Evolutionary conservation across 2,113 vertebrate genomes (phyloP).

Genomic region (Cinclus mexicanus): DNA sequence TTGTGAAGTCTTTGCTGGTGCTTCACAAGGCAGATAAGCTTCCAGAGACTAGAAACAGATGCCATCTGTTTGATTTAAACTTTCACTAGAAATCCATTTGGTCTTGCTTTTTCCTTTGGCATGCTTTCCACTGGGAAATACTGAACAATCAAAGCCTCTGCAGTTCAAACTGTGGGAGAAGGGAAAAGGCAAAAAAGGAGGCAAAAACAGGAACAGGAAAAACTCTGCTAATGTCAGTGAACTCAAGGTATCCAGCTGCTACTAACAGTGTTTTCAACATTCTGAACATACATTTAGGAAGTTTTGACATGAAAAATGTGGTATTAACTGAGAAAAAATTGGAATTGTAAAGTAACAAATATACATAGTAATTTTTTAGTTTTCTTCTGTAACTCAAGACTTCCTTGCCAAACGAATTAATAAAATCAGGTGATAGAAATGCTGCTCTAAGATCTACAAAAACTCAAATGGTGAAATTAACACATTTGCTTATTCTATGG

Average conservation of each 20-base stretch:
- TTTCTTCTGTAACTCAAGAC: conserved; percentile 24
- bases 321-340: conserved; percentile 5
- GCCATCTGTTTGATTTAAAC: conserved; percentile 33
- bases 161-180: conserved; percentile 47
- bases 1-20: conserved; percentile 1
- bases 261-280: conserved; percentile 14
- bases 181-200: conserved; percentile 56
- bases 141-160: conserved; percentile 41
- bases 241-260: conserved; percentile 17
- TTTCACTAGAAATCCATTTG: conserved; percentile 54
- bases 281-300: conserved; percentile 20
- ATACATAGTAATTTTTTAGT: background rate
- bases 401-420: conserved; percentile 3
- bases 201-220: conserved; percentile 42
- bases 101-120: conserved; percentile 42
- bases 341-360: background rate
- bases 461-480: conserved; percentile 34
- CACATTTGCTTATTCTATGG: conserved; percentile 25
- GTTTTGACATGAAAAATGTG: conserved; percentile 38
- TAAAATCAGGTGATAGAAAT: conserved; percentile 37
- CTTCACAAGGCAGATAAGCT: conserved; percentile 46
- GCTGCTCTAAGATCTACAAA: conserved; percentile 7
- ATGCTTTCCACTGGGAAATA: conserved; percentile 42
- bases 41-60: conserved; percentile 28
- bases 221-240: background rate